A percentile compares a stretch with the other conserved stretches of the same genome.
These are phyloP conservation scores for Torymus tubicola DNA, from an alignment of 2,888 invertebrate species.

Conservation along the genomic window DNA sequence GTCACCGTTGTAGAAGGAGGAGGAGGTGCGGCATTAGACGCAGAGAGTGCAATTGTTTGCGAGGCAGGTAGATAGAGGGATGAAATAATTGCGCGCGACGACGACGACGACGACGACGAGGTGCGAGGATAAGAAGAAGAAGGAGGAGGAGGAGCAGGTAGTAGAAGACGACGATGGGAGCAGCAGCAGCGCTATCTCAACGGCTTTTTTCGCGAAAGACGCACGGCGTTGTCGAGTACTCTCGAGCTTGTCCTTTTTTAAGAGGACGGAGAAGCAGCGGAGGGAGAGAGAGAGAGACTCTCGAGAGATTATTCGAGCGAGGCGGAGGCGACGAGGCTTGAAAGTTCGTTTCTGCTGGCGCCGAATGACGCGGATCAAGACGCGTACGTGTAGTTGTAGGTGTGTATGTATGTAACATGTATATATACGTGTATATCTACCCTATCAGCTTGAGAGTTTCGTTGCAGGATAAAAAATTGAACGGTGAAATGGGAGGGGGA, in stretches of 20 bases:
- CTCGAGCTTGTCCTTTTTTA: conserved; percentile 29
- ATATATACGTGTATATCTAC: too few species aligned
- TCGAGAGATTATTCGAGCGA: conserved; percentile 25
- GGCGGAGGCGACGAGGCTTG: background rate
- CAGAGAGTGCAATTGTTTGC: conserved; percentile 20
- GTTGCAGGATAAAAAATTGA: too few species aligned
- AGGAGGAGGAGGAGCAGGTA: background rate
- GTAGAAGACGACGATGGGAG: too few species aligned
- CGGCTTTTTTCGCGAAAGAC: background rate
- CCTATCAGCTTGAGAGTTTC: too few species aligned
- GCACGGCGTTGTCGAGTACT: conserved; percentile 19
- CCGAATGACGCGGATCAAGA: background rate
- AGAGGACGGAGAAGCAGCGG: too few species aligned
- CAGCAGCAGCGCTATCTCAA: too few species aligned
- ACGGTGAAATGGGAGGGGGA: too few species aligned
- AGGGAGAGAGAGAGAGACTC: background rate
- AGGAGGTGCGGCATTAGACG: too few species aligned
- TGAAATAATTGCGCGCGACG: conserved; percentile 30
- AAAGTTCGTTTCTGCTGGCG: conserved; percentile 1
- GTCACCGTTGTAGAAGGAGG: background rate
- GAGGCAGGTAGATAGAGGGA: conserved; percentile 12
- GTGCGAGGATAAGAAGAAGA: background rate
- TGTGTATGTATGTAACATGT: too few species aligned
- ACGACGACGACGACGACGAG: too few species aligned
- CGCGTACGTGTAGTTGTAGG: too few species aligned